Percentiles rank a stretch among this genome's conserved stretches.
Evolutionary conservation across 1,140 invertebrate species (phyloP).

Genomic region (Anadara kagoshimensis): DNA sequence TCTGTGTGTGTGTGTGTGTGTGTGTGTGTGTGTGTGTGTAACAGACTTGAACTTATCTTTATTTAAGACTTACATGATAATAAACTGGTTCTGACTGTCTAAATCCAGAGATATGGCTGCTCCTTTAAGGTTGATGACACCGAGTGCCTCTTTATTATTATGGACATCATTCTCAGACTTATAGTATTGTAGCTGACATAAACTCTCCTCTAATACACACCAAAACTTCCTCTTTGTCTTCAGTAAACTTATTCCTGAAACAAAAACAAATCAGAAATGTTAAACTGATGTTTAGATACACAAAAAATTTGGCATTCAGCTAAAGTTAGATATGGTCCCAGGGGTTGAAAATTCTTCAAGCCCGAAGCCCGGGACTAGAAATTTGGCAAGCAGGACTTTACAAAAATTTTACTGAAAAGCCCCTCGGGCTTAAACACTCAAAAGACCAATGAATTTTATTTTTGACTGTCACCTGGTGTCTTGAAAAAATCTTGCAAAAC

Average conservation of each 20-base stretch:
- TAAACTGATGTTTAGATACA: not conserved
- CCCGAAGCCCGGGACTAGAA: too few species aligned
- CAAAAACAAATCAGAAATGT: not conserved
- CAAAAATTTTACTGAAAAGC: too few species aligned
- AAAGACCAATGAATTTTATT: too few species aligned
- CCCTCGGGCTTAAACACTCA: too few species aligned
- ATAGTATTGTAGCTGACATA: constrained; percentile 67
- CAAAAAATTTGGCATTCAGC: not conserved
- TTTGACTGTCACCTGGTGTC: too few species aligned
- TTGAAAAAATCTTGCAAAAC: too few species aligned
- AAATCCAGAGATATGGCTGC: constrained; percentile 72
- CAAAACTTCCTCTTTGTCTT: constrained; percentile 67
- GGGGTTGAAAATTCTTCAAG: too few species aligned
- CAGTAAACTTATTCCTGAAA: constrained; percentile 68
- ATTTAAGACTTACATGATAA: constrained; percentile 68
- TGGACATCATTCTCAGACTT: constrained; percentile 61
- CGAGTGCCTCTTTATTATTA: constrained; percentile 55
- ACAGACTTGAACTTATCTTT: not conserved
- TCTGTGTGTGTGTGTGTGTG: too few species aligned
- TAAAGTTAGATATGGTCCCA: too few species aligned
- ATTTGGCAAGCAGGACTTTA: too few species aligned
- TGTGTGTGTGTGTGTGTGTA: too few species aligned
- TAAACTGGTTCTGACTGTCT: constrained; percentile 72
- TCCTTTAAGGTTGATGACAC: constrained; percentile 63
- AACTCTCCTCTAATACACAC: constrained; percentile 72